Base-by-base conservation (phyloP, 2,888 invertebrate species). In the Torymus auratus region DNA sequence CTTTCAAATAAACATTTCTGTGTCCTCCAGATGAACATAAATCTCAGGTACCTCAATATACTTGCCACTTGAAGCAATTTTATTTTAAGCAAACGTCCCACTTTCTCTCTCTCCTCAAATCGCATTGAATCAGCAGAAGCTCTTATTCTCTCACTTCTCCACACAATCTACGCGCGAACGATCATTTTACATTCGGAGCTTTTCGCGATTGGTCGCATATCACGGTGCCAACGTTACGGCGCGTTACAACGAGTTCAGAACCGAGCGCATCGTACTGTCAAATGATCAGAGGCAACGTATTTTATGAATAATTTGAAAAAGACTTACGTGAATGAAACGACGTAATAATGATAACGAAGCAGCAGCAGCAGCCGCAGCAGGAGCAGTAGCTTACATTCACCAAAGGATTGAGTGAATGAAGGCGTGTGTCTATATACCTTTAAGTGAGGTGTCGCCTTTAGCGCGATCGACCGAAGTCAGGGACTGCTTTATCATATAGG, bases 331-430 rank as follows among this genome's bases (percentile, higher is more conserved):
- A 70, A 23, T 5, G 64, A 79, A 69, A 52, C 56, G 50, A 77
- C 20, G 41, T 64, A 61, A 41, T 41, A 64, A 68, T 68, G 23
- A 72, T 72, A 77, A 69, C 41, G n/a, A 72, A 73, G 61, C 78
- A 41, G 41, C 0, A 41, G 20, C 20, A 20, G 2, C 20, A n/a
- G n/a, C n/a, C n/a, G n/a, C 20, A 20, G 41, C 7, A 41, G 41
- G 41, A 41, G 41, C 41, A 41, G 41, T 7, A 83, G 82, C 80
- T 85, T 84, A 83, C 82, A 83, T 74, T 77, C 70, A 83, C 84
- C 72, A 71, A 58, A 68, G 52, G 81, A 80, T 70, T 3, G 76
- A 75, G 20, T 71, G 17, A 65, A 61, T 41, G 53, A 73, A 67
- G 23, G 17, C 55, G 2, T 72, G 23, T 68, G 64, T 41, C 41